Evolutionary conservation across 2,113 vertebrate species (phyloP).

Genomic region (Reinhardtius hippoglossoides): DNA sequence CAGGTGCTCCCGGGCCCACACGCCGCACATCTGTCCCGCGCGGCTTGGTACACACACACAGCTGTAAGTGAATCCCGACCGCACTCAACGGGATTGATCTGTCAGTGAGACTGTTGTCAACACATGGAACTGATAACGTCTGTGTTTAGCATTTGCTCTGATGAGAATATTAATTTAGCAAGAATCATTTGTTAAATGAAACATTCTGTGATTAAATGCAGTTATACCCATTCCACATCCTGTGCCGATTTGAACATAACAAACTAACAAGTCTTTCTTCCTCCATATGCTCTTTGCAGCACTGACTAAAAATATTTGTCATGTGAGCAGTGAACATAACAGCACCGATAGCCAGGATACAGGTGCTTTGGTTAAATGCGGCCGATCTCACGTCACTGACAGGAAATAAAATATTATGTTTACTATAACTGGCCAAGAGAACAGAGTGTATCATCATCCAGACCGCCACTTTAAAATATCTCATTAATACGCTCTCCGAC

Average conservation of each 20-base stretch:
- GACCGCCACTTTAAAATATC: conserved; percentile 55
- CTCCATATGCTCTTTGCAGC: conserved; percentile 1
- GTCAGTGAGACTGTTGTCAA: conserved; percentile 44
- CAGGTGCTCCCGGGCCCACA: conserved; percentile 59
- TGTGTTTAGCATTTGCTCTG: conserved; percentile 21
- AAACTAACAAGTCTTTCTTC: conserved; percentile 13
- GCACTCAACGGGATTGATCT: conserved; percentile 41
- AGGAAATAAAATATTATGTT: conserved; percentile 73
- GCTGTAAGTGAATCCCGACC: conserved; percentile 36
- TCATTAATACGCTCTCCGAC: conserved; percentile 29
- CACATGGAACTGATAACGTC: conserved; percentile 28
- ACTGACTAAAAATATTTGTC: conserved; percentile 42
- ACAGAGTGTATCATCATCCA: conserved; percentile 49
- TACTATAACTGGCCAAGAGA: conserved; percentile 64
- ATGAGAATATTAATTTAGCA: conserved; percentile 5
- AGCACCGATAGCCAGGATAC: conserved; percentile 68
- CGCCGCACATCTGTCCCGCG: conserved; percentile 59
- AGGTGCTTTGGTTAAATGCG: conserved; percentile 67
- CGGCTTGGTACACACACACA: conserved; percentile 10
- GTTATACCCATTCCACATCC: no score
- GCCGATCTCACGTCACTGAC: conserved; percentile 26
- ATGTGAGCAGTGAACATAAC: conserved; percentile 25
- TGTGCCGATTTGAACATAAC: conserved; percentile 6
- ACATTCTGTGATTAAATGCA: no score
- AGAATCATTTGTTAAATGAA: not conserved